These are phyloP conservation scores for Oeneis ivallda DNA, from an alignment of 2,888 invertebrate genomes.

Conservation along the genomic window DNA sequence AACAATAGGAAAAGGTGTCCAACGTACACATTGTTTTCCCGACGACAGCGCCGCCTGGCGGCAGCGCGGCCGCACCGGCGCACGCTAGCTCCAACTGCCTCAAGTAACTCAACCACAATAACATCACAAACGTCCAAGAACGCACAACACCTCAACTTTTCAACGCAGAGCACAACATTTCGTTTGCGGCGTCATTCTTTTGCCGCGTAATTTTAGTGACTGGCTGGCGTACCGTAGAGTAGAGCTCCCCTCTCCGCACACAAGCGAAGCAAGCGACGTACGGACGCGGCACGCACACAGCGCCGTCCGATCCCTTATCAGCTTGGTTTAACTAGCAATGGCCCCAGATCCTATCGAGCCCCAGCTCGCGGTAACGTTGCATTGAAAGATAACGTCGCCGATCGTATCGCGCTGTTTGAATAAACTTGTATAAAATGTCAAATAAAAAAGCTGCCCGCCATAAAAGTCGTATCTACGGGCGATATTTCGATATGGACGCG, in stretches of 20 bases:
- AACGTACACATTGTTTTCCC: conserved; percentile 77
- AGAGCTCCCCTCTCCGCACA: conserved; percentile 67
- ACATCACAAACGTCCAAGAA: conserved; percentile 62
- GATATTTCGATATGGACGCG: conserved; percentile 49
- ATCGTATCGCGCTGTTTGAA: conserved; percentile 79
- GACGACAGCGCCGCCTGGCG: conserved; percentile 69
- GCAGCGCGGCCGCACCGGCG: conserved; percentile 55
- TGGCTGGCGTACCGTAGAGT: conserved; percentile 60
- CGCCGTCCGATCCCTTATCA: conserved; percentile 73
- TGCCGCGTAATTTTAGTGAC: conserved; percentile 79
- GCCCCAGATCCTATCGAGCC: conserved; percentile 76
- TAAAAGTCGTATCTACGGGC: conserved; percentile 66
- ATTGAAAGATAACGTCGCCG: conserved; percentile 81
- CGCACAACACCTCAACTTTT: conserved; percentile 33
- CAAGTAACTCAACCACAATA: conserved; percentile 76
- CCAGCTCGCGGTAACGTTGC: conserved; percentile 81
- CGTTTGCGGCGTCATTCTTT: conserved; percentile 74
- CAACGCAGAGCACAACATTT: conserved; percentile 46
- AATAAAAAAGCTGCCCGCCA: conserved; percentile 77
- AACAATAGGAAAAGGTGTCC: conserved; percentile 17
- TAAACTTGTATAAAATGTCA: conserved; percentile 82
- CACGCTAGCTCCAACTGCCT: conserved; percentile 75
- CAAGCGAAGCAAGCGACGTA: conserved; percentile 37
- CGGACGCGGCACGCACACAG: conserved; percentile 56
- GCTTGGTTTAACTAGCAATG: conserved; percentile 79